Conservation (phyloP, 2,113 vertebrate genomes). For the Echinops telfairi region DNA sequence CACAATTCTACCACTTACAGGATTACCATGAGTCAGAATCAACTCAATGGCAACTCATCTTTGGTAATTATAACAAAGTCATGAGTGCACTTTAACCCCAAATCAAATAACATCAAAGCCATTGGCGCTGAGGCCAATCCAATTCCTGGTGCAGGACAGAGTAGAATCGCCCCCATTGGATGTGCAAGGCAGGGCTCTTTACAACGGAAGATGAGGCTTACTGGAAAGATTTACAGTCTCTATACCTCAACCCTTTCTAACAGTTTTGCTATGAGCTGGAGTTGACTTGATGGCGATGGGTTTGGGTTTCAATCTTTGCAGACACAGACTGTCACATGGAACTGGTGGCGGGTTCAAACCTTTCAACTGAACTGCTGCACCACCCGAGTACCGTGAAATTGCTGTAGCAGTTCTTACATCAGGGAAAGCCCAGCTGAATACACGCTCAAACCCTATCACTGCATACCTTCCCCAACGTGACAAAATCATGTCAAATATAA, state of each 20-base stretch:
- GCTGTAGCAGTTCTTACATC: not conserved
- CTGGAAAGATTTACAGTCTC: no score
- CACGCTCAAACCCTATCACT: no score
- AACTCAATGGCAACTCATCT: not conserved
- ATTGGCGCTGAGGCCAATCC: not conserved
- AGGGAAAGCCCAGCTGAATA: no score
- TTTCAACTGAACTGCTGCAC: not conserved
- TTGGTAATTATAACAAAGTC: not conserved
- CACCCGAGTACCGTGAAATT: not conserved
- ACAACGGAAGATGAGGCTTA: no score
- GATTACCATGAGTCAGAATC: not conserved
- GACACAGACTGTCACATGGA: not conserved
- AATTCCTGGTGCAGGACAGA: not conserved
- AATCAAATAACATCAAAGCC: not conserved
- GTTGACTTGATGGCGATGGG: not conserved
- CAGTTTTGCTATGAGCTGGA: no score
- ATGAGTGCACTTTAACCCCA: not conserved
- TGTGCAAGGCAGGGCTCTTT: not conserved
- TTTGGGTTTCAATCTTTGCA: not conserved
- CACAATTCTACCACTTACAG: not conserved
- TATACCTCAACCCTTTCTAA: no score
- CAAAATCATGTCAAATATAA: constrained; percentile 31
- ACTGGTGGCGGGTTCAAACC: not conserved
- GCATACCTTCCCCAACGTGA: not conserved
- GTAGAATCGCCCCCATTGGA: not conserved